Evolutionary conservation across 2,113 vertebrate genomes (phyloP), one percentile per base, ranked within the genome.

Genomic region (Tachuris rubrigastra): DNA sequence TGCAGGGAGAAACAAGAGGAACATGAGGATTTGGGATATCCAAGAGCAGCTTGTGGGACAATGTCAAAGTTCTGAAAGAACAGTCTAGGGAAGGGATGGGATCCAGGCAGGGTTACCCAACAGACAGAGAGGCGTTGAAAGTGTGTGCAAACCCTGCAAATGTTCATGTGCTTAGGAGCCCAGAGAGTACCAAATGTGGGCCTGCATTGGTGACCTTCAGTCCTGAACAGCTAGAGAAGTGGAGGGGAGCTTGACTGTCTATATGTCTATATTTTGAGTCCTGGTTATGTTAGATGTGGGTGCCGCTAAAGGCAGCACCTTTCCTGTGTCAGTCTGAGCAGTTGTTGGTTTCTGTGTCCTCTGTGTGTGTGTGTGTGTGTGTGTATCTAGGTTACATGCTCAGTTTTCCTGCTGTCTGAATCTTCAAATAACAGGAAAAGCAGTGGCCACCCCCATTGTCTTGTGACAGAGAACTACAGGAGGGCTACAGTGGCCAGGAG

Each of bases 391-490:
- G 17, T 46, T 71, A 33, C 21, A 46, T 2, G 6, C 37, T 81
- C 21, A 35, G 5, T 18, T 60, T 65, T 63, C 9, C 18, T 77
- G 6, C 23, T 47, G 9, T 14, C 23, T 68, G 74, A 91, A 67
- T 14, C 8, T 2, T 5, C 8, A 53, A 58, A 58, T 16, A 41
- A 24, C 6, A n/a, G 33, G 25, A 22, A 88, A 85, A 88, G 20
- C 30, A 62, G 18, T 20, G 76, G 23, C 12, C 1, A 2, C 20
- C 17, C 24, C n/a, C 39, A 18, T 35, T 4, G 0, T 28, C 15
- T 44, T 24, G 18, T 19, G 24, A 68, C 31, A 68, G 22, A 46
- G 30, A 71, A 10, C 8, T 8, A 5, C 23, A 31, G 7, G 5
- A 22, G 5, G 9, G 24, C 15, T 53, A n/a, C 23, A n/a, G 39